phyloP scores from a whole-genome alignment of 2,113 vertebrate species.

The Lamprotornis superbus region DNA sequence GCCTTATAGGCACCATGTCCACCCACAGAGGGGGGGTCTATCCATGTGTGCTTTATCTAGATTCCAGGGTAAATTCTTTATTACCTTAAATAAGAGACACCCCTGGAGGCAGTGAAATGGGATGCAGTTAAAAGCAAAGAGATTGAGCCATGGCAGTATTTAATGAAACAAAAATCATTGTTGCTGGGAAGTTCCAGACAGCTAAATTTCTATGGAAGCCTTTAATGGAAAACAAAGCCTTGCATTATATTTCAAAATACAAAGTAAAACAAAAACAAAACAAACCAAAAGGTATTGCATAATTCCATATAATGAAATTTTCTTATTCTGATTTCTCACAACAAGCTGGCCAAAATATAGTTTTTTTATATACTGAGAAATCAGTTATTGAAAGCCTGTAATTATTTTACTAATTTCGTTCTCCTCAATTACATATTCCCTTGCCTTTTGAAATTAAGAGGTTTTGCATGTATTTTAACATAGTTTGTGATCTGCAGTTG shows the following conservation, averaged over 20 bases:
- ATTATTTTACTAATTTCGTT: constrained; percentile 23
- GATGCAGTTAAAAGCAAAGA: not conserved
- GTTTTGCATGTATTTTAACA: not conserved
- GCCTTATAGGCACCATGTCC: not conserved
- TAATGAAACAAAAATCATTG: not conserved
- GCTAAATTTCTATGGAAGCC: not conserved
- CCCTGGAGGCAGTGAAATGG: not conserved
- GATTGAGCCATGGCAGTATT: not conserved
- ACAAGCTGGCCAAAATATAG: not conserved
- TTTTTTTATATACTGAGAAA: not conserved
- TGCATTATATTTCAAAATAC: not conserved
- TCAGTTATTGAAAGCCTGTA: not conserved
- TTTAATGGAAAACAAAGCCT: not conserved
- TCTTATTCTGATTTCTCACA: not conserved
- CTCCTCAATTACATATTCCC: not conserved
- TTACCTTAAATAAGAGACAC: not conserved
- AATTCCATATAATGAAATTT: not conserved
- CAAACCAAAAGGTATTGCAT: not conserved
- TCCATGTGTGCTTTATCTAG: not conserved
- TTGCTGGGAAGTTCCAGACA: not conserved
- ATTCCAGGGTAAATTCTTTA: not conserved
- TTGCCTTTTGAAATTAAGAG: not conserved
- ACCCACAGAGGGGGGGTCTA: not conserved
- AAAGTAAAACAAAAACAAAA: not conserved
- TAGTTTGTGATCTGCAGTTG: not conserved